These are phyloP conservation scores for Zosterops japonicus DNA, from an alignment of 2,113 vertebrate species.

Conservation along the genomic window DNA sequence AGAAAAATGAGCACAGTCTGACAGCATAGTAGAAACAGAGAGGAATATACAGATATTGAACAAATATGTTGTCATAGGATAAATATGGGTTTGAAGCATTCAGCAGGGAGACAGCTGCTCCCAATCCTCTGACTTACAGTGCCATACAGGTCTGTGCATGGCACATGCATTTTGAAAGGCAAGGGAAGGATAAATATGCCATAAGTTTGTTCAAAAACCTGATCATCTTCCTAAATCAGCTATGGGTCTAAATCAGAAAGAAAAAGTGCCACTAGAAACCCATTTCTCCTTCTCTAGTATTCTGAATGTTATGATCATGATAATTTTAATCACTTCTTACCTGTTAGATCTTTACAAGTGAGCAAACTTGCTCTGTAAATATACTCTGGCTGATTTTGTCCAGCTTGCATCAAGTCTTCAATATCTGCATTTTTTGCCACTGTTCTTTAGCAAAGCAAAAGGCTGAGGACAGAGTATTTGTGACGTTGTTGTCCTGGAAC, in stretches of 20 bases:
- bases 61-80: not conserved
- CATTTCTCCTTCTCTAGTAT: not conserved
- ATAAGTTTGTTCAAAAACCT: not conserved
- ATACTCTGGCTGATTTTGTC: not conserved
- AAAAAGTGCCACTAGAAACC: not conserved
- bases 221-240: not conserved
- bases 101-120: not conserved
- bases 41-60: not conserved
- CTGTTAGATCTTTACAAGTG: not conserved
- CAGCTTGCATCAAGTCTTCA: not conserved
- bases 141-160: not conserved
- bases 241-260: not conserved
- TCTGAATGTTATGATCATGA: not conserved
- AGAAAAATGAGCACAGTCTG: not conserved
- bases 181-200: not conserved
- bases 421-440: not conserved
- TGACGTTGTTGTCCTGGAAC: not conserved
- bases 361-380: not conserved
- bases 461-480: not conserved
- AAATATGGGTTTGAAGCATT: not conserved
- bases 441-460: not conserved
- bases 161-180: not conserved
- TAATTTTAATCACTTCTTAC: not conserved
- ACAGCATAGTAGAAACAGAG: not conserved
- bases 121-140: not conserved